Conservation (phyloP, 2,888 invertebrate genomes). For the Notodonta dromedarius region DNA sequence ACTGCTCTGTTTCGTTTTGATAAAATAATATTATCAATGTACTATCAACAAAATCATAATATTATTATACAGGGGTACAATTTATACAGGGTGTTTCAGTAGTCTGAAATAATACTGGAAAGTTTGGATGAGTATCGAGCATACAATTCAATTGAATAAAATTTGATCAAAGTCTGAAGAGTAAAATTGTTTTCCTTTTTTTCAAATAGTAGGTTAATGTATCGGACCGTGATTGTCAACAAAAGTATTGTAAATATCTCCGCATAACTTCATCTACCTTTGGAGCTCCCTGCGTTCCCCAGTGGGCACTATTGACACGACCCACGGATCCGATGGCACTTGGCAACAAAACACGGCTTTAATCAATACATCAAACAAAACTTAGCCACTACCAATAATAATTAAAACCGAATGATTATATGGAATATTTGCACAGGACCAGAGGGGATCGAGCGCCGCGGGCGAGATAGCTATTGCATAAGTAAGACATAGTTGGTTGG, state of each 20-base stretch:
- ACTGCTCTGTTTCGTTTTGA: conserved; percentile 18
- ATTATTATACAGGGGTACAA: too few relatives aligned
- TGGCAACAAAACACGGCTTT: conserved; percentile 76
- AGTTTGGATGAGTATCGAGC: too few relatives aligned
- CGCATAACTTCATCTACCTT: neutral
- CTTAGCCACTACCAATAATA: conserved; percentile 81
- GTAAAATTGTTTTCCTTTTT: too few relatives aligned
- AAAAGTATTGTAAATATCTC: neutral
- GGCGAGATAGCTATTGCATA: conserved; percentile 60
- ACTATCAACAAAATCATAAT: too few relatives aligned
- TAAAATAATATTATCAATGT: too few relatives aligned
- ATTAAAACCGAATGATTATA: conserved; percentile 83
- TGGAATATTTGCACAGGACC: conserved; percentile 82
- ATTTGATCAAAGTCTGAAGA: too few relatives aligned
- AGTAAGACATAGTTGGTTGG: conserved; percentile 51
- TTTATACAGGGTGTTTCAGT: too few relatives aligned
- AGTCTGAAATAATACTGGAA: too few relatives aligned
- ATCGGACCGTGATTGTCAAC: too few relatives aligned
- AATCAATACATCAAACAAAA: conserved; percentile 84
- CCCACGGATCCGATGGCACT: conserved; percentile 65
- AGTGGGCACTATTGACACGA: conserved; percentile 67
- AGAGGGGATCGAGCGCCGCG: conserved; percentile 65
- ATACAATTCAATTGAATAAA: too few relatives aligned
- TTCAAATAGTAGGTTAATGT: too few relatives aligned
- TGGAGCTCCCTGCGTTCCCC: conserved; percentile 4